Evolutionary conservation across 1,140 invertebrate genomes (phyloP).

Genomic region (Conus ventricosus): DNA sequence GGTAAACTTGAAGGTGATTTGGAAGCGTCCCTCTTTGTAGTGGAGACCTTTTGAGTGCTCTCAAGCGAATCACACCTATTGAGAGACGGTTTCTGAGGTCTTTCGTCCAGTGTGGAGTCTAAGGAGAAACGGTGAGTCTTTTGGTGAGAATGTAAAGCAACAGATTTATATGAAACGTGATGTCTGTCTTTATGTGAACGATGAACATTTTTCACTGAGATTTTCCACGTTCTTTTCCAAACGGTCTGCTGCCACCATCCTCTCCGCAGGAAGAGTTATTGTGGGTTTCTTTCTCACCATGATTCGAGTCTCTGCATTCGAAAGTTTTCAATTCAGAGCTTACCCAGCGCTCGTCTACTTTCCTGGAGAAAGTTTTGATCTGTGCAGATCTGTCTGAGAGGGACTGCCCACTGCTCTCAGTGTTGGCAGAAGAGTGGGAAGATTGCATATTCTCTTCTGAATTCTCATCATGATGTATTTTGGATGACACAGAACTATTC

Average conservation of each 20-base stretch:
- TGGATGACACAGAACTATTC: neutral
- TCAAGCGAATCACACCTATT: neutral
- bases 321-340: neutral
- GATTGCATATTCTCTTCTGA: neutral
- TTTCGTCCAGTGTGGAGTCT: neutral
- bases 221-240: neutral
- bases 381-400: neutral
- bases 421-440: neutral
- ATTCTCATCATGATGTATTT: neutral
- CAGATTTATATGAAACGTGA: neutral
- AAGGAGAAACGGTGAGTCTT: neutral
- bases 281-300: neutral
- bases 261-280: neutral
- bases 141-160: neutral
- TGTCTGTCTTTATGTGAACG: neutral
- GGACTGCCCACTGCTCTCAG: neutral
- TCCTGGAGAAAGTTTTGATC: neutral
- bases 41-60: neutral
- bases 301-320: neutral
- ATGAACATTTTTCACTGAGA: neutral
- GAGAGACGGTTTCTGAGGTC: neutral
- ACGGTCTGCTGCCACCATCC: neutral
- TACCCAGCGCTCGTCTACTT: neutral
- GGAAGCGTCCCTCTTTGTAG: neutral
- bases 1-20: neutral